Evolutionary conservation across 1,140 invertebrate genomes (phyloP), one percentile per base, ranked within the genome.

Genomic region (Hyposmocoma kahamanoa): DNA sequence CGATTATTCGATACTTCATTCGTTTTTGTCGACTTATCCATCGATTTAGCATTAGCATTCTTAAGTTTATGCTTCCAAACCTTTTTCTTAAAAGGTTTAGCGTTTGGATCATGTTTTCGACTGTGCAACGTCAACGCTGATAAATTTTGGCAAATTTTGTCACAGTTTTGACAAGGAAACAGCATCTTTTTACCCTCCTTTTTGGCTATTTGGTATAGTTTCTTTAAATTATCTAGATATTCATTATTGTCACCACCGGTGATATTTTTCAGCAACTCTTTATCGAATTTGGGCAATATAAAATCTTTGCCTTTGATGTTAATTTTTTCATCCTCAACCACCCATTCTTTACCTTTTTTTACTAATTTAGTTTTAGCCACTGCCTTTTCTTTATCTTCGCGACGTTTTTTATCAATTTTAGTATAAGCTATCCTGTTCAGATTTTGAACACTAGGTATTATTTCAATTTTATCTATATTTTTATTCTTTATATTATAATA

Each of bases 371-470:
- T 73, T 36, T 67, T 83, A 1, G 53, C 47, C 5, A 79, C 11
- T 0, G 42, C 47, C 24, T 53, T 59, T 6, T 65, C 52, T 44
- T 66, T 72, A 0, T 48, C 39, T 15, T 61, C 46, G 10, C 62
- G 53, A 10, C 63, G 75, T n/a, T 24, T 47, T 22, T 48, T 72
- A 50, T 83, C 75, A 8, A 81, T 57, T 44, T 69, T 58, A 13
- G 67, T 47, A 24, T 50, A 63, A 0, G 65, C 73, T 24, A 52
- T 51, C 44, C 58, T 71, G 22, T 83, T 83, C 5, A 83, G 47
- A 43, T 66, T 62, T 22, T 69, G 77, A 0, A 81, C 51, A 13
- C 70, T 77, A 0, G 77, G 75, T 48, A 83, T 76, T 0, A 79
- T 50, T 46, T 80, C 71, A 20, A 83, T 41, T 44, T 67, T 47